These are phyloP conservation scores for Neomonachus schauinslandi DNA, from an alignment of 2,113 vertebrate species.

Conservation along the genomic window DNA sequence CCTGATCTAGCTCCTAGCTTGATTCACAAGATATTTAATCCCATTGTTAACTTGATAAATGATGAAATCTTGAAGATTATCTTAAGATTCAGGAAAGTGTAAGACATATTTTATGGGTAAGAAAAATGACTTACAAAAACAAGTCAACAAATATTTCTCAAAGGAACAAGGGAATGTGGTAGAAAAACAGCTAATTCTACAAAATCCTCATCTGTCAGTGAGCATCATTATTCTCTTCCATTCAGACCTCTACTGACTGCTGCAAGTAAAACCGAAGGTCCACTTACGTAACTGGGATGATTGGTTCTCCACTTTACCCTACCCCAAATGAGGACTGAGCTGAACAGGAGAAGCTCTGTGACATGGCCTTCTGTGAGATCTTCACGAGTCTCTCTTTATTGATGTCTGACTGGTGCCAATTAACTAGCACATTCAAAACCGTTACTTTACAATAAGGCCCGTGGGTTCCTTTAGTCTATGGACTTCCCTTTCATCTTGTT, in stretches of 20 bases:
- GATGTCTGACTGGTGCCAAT: background rate
- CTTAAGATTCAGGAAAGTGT: background rate
- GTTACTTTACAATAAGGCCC: background rate
- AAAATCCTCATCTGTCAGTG: background rate
- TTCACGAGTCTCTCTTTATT: background rate
- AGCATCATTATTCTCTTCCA: background rate
- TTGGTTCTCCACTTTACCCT: background rate
- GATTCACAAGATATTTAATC: background rate
- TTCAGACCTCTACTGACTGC: background rate
- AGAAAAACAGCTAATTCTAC: conserved; percentile 2
- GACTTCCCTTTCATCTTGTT: background rate
- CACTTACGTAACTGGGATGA: background rate
- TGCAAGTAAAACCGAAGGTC: background rate
- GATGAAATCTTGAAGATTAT: background rate
- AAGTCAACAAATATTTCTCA: conserved; percentile 21
- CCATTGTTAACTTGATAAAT: background rate
- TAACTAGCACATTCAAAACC: background rate
- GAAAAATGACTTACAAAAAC: conserved; percentile 22
- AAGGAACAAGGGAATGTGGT: background rate
- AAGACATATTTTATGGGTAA: background rate
- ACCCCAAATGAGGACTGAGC: background rate
- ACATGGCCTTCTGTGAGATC: background rate
- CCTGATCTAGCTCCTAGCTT: background rate
- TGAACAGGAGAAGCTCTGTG: background rate
- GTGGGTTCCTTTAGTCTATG: background rate